phyloP scores from a whole-genome alignment of 2,113 vertebrate species.

The Zosterops lateralis region DNA sequence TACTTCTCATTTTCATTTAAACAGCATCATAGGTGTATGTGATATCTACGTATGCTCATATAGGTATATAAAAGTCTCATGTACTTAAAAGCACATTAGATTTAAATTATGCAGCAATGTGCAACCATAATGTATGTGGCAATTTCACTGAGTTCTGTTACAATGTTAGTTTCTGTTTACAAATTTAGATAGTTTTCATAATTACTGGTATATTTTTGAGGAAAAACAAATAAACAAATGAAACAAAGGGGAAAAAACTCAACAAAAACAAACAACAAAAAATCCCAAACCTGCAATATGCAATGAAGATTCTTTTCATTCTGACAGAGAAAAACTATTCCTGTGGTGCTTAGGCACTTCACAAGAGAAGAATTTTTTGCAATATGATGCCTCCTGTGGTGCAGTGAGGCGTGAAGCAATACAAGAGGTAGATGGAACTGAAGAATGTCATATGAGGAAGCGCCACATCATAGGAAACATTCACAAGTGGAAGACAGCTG shows the following conservation, averaged over 20 bases:
- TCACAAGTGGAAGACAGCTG: constrained; percentile 40
- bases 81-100: background rate
- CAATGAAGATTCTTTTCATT: constrained; percentile 3
- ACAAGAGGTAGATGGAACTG: background rate
- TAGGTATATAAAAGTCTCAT: background rate
- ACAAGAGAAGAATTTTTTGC: background rate
- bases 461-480: background rate
- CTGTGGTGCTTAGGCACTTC: background rate
- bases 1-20: background rate
- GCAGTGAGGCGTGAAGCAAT: constrained; percentile 9
- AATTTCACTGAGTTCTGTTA: background rate
- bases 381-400: background rate
- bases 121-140: background rate
- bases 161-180: background rate
- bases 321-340: background rate
- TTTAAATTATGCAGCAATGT: background rate
- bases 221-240: background rate
- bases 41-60: background rate
- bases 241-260: background rate
- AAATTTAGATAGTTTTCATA: background rate
- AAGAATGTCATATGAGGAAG: constrained; percentile 11
- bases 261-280: background rate
- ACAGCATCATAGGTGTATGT: background rate
- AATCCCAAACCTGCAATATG: background rate
- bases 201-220: background rate